These are phyloP conservation scores for Pelochelys cantorii DNA, from an alignment of 2,797 vertebrate species.

Conservation along the genomic window DNA sequence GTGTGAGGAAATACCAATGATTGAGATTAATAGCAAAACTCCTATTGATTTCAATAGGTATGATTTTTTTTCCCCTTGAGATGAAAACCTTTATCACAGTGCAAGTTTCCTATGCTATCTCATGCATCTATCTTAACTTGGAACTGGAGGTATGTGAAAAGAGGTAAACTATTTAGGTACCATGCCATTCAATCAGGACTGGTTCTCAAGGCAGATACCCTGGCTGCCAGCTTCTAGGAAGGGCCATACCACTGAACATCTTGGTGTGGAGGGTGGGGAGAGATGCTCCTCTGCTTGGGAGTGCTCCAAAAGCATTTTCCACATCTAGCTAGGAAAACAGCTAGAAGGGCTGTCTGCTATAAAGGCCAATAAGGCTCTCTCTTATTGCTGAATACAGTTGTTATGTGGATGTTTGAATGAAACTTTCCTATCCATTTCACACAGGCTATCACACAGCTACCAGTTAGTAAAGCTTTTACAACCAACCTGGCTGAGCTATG, in stretches of 20 bases:
- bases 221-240: background rate
- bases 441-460: no score
- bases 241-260: background rate
- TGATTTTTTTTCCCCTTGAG: background rate
- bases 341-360: background rate
- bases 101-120: background rate
- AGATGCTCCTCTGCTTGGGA: background rate
- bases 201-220: background rate
- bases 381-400: rapidly evolving
- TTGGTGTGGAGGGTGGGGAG: background rate
- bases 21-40: background rate
- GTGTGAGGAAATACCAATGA: background rate
- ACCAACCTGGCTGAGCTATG: background rate
- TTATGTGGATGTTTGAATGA: background rate
- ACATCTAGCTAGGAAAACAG: background rate
- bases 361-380: background rate
- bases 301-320: background rate
- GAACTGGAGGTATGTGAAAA: background rate
- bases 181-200: background rate
- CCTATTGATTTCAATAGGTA: background rate
- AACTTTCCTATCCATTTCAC: background rate
- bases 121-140: background rate
- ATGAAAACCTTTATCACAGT: background rate
- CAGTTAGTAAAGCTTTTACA: background rate
- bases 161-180: background rate